Evolutionary conservation across 92 coral and sea anemone species (phyloP).

Genomic region (Plumapathes pennacea): DNA sequence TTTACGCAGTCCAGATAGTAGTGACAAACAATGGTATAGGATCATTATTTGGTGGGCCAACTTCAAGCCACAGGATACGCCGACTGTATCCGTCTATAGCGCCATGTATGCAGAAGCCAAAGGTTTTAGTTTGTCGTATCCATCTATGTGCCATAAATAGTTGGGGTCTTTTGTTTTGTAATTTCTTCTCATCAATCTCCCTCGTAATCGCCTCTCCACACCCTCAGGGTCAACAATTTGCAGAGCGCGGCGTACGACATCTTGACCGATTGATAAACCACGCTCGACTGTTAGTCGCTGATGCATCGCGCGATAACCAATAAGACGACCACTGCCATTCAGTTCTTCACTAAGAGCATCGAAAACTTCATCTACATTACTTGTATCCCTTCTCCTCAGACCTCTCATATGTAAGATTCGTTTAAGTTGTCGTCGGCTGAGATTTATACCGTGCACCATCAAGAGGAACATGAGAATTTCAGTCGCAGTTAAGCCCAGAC

Average conservation of each 20-base stretch:
- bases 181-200: conserved; percentile 7
- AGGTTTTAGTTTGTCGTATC: conserved; percentile 39
- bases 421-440: conserved; percentile 11
- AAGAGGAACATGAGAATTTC: conserved; percentile 28
- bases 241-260: conserved; percentile 27
- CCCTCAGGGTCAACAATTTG: conserved; percentile 16
- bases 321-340: conserved; percentile 31
- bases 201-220: conserved; percentile 19
- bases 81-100: conserved; percentile 27
- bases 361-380: conserved; percentile 10
- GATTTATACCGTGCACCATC: conserved; percentile 35
- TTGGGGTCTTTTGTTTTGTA: conserved; percentile 18
- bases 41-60: conserved; percentile 30
- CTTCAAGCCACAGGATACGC: conserved; percentile 40
- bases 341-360: conserved; percentile 12
- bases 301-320: conserved; percentile 16
- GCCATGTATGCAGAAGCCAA: conserved; percentile 27
- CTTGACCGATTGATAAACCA: conserved; percentile 22
- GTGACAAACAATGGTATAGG: conserved; percentile 32
- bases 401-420: conserved; percentile 1
- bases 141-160: conserved; percentile 34
- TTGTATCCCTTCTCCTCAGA: conserved; percentile 7
- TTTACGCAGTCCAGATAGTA: conserved; percentile 12
- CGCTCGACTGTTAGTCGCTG: conserved; percentile 9
- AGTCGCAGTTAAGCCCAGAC: conserved; percentile 14